Base-by-base conservation (phyloP, 1,140 invertebrate species). In the Lamellibrachia luymesi region DNA sequence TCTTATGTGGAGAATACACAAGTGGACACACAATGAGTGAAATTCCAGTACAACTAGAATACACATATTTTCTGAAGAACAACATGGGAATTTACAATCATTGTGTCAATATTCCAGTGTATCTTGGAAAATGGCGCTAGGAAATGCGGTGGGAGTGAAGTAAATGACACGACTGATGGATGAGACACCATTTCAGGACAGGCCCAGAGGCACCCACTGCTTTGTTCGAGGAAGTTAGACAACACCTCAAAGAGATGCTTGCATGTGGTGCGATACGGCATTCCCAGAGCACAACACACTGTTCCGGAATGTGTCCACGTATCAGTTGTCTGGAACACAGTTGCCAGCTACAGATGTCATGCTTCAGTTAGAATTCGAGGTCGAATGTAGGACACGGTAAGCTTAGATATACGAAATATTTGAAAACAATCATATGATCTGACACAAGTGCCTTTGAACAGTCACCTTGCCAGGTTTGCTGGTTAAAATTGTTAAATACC, bases 331-430 rank as follows among this genome's bases (percentile, higher is more conserved):
- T n/a, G n/a, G n/a, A n/a, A n/a, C n/a, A n/a, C 94, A 93, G 94
- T 94, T 52, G 94, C 94, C 94, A 94, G 94, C 17, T 93, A 52
- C 22, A n/a, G n/a, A n/a, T n/a, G n/a, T n/a, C n/a, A n/a, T n/a
- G n/a, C n/a, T n/a, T n/a, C n/a, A n/a, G n/a, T n/a, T n/a, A n/a
- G n/a, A n/a, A n/a, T n/a, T n/a, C n/a, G n/a, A n/a, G n/a, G n/a
- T n/a, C n/a, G n/a, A n/a, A n/a, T n/a, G n/a, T n/a, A n/a, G n/a
- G n/a, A n/a, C n/a, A n/a, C n/a, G n/a, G n/a, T n/a, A n/a, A n/a
- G n/a, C n/a, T n/a, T n/a, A n/a, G n/a, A n/a, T n/a, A n/a, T n/a
- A n/a, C n/a, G n/a, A n/a, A n/a, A n/a, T n/a, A n/a, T n/a, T n/a
- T n/a, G n/a, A n/a, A n/a, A n/a, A n/a, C n/a, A n/a, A n/a, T n/a